Evolutionary conservation across 2,888 invertebrate species (phyloP), one percentile per base, ranked within the genome.

Genomic region (Drosophila kambysellisi): DNA sequence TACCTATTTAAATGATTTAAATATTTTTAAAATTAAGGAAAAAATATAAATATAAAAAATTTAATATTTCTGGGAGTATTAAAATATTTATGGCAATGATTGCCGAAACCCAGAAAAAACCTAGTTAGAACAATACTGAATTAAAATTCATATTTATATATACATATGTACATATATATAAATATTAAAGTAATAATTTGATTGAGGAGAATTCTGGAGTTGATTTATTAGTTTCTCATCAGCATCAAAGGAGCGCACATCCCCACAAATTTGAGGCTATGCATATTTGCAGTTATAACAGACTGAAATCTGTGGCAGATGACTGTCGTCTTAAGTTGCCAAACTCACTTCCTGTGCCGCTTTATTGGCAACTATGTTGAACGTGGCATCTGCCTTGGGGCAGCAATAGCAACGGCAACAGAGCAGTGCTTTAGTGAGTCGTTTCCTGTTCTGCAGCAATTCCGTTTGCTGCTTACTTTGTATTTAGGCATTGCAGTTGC

Each of bases 391-490:
- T 30, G 60, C 43, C 68, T 43, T 50, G 48, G 52, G 79, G 71
- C 58, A n/a, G 6, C 25, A 50, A 29, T 30, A 17, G 5, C 37
- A 68, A 59, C 20, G 43, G 11, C 59, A 61, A 65, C 67, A 72
- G 53, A 82, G 73, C 57, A 88, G 58, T 37, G 78, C 33, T 68
- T 77, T 62, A 41, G 58, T 41, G 39, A 50, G 60, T 62, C 57
- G 60, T 46, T 39, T 64, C 48, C 51, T 58, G 41, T 48, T 50
- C 76, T 56, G 15, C 17, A 65, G 81, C 82, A 25, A 76, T 88
- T 85, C 89, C 70, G 86, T 70, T 79, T 88, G 80, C 74, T 71
- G 89, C 81, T 88, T 85, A 88, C 86, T 88, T 86, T 90, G 89
- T 88, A 86, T 88, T 86, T 90, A 77, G 81, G 65, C 83, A 88